Percentiles rank a stretch among this genome's conserved stretches.
Evolutionary conservation across 2,888 invertebrate species (phyloP).

Genomic region (Drosophila prolongata): DNA sequence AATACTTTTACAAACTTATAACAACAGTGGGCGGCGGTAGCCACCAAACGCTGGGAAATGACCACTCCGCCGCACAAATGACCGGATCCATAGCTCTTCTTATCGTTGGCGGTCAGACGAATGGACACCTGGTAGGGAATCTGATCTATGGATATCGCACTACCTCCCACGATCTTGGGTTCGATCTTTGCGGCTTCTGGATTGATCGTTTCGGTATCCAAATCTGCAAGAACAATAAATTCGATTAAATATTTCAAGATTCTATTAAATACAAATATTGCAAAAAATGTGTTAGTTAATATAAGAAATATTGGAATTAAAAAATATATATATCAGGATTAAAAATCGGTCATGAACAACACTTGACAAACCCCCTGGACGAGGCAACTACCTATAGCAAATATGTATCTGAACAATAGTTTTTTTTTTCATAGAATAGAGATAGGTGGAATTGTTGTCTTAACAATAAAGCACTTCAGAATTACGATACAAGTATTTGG

Average conservation of each 20-base stretch:
- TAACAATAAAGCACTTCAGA: constrained; percentile 1
- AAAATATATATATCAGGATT: background rate
- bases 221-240: background rate
- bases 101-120: constrained; percentile 56
- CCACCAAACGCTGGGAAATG: constrained; percentile 65
- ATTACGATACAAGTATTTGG: constrained; percentile 2
- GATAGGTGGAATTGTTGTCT: constrained; percentile 3
- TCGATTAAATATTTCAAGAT: background rate
- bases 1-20: constrained; percentile 30
- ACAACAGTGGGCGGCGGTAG: constrained; percentile 76
- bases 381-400: background rate
- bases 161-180: constrained; percentile 76
- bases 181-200: constrained; percentile 31
- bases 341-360: background rate
- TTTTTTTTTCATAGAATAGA: background rate
- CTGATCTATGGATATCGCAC: constrained; percentile 29
- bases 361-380: background rate
- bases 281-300: no score
- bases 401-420: constrained; percentile 4
- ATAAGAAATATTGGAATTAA: no score
- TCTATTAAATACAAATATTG: no score
- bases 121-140: constrained; percentile 74
- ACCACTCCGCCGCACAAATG: constrained; percentile 78
- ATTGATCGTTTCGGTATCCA: background rate
- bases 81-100: constrained; percentile 60